phyloP scores from a whole-genome alignment of 2,888 invertebrate species.

The Orthosia gracilis region DNA sequence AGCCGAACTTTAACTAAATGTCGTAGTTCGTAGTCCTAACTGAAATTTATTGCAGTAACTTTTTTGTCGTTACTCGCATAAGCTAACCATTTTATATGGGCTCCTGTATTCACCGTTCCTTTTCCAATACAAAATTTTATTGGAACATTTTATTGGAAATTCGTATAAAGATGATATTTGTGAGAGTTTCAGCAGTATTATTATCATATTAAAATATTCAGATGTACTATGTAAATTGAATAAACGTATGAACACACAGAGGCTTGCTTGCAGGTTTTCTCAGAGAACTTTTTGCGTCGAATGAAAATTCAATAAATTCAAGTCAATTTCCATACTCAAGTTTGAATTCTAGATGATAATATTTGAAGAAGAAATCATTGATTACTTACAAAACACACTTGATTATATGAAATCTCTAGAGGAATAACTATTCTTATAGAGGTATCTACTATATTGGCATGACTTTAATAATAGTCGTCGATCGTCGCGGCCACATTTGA shows the following conservation, averaged over 20 bases:
- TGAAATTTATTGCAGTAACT: constrained; percentile 69
- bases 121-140: constrained; percentile 58
- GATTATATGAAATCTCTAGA: neutral
- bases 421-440: neutral
- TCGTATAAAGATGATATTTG: constrained; percentile 51
- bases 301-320: constrained; percentile 35
- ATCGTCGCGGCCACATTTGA: neutral
- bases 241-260: constrained; percentile 34
- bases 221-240: constrained; percentile 58
- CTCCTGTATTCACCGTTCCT: constrained; percentile 48
- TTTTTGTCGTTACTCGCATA: constrained; percentile 66
- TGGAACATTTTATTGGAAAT: constrained; percentile 53
- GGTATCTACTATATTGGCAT: neutral
- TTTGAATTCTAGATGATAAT: neutral
- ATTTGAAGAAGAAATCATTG: neutral
- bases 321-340: constrained; percentile 26
- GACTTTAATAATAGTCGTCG: too few species aligned
- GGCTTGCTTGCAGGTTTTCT: constrained; percentile 37
- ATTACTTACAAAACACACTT: neutral
- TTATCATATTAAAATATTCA: constrained; percentile 61
- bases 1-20: constrained; percentile 70
- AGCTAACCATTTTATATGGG: constrained; percentile 58
- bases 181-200: constrained; percentile 48
- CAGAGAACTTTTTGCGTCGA: constrained; percentile 26
- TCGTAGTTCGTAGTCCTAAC: constrained; percentile 56